phyloP scores from a whole-genome alignment of 2,888 invertebrate species.

The Clusia tigrina region DNA sequence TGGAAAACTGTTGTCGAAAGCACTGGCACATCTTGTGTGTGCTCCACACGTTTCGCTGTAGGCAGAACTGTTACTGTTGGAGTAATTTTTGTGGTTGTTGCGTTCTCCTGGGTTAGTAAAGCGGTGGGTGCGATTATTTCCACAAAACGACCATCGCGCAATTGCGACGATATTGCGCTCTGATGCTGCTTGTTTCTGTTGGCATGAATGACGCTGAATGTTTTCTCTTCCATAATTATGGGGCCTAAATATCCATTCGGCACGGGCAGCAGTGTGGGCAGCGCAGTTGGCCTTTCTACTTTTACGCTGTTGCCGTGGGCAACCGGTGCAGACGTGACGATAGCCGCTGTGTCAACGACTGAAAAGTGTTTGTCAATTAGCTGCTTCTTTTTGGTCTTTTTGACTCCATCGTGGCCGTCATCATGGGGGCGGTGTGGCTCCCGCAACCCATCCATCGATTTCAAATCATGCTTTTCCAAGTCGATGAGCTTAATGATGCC shows the following conservation, averaged over 20 bases:
- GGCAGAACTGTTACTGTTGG: neutral
- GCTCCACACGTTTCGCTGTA: neutral
- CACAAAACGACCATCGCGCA: conserved; percentile 52
- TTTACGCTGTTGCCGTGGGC: conserved; percentile 24
- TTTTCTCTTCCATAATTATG: conserved; percentile 60
- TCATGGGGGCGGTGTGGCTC: conserved; percentile 26
- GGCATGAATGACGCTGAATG: conserved; percentile 49
- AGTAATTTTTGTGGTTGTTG: conserved; percentile 11
- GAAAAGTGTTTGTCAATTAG: conserved; percentile 55
- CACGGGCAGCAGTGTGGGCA: conserved; percentile 39
- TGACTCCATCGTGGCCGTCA: conserved; percentile 61
- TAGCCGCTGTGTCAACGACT: conserved; percentile 24
- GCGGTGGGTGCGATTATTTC: conserved; percentile 56
- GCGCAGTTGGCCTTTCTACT: neutral
- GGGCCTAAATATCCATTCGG: conserved; percentile 59
- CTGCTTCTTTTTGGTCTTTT: conserved; percentile 61
- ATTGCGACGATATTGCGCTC: conserved; percentile 46
- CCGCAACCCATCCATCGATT: conserved; percentile 32
- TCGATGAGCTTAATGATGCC: conserved; percentile 48
- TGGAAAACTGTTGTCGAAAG: conserved; percentile 56
- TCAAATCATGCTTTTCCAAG: conserved; percentile 43
- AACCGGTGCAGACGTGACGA: neutral
- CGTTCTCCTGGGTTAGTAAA: conserved; percentile 34
- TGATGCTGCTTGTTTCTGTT: conserved; percentile 36
- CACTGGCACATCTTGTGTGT: conserved; percentile 25